Evolutionary conservation across 2,113 vertebrate genomes (phyloP).

Genomic region (Phalacrocorax pelagicus): DNA sequence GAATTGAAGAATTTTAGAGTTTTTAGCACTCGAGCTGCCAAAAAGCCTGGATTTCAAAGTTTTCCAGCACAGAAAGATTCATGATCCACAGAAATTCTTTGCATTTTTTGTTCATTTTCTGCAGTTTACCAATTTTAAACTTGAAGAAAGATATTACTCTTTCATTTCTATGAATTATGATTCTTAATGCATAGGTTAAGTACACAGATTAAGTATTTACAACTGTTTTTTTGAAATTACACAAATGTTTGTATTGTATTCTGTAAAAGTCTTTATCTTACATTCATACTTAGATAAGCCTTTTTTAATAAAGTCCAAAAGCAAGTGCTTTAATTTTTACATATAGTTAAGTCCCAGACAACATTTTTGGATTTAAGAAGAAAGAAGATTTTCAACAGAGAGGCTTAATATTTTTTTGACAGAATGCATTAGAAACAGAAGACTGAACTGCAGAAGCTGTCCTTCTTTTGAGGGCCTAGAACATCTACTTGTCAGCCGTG

Average conservation of each 20-base stretch:
- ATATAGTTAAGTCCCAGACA: background rate
- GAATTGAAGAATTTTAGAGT: background rate
- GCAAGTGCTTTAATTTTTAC: background rate
- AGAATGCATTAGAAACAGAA: background rate
- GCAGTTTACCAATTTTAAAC: background rate
- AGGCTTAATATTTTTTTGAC: too few relatives aligned
- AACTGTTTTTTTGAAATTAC: background rate
- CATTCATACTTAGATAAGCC: background rate
- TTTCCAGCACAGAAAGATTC: background rate
- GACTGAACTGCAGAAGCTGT: background rate
- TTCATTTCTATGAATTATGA: background rate
- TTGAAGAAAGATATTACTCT: background rate
- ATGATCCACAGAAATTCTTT: background rate
- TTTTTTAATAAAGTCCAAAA: background rate
- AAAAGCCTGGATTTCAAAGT: background rate
- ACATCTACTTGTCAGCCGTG: fast-evolving
- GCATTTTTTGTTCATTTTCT: background rate
- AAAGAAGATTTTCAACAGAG: background rate
- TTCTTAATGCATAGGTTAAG: background rate
- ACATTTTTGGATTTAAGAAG: background rate
- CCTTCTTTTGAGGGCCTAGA: background rate
- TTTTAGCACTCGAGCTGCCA: background rate
- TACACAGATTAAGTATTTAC: background rate
- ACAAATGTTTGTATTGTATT: background rate
- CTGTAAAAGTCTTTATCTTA: background rate